Conservation (phyloP, 2,113 vertebrate genomes). For the Lutjanus erythropterus region DNA sequence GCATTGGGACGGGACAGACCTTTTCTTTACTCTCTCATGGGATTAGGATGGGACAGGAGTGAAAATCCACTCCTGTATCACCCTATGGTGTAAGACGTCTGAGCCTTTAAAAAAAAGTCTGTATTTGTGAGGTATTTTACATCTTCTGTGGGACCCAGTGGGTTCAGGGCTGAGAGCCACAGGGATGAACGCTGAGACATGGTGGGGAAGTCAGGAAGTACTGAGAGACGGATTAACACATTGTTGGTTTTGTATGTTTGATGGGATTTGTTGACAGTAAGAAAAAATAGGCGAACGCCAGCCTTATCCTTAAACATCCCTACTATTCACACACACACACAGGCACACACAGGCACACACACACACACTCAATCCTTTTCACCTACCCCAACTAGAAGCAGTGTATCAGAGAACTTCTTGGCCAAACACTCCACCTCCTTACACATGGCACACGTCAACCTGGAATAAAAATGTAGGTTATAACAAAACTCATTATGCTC, state of each 20-base stretch:
- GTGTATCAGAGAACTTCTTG: conserved; percentile 89
- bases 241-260: not conserved
- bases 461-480: conserved; percentile 69
- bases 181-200: not conserved
- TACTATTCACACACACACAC: not conserved
- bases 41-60: too few relatives aligned
- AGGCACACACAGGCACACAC: conserved; percentile 11
- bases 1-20: too few relatives aligned
- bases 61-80: too few relatives aligned
- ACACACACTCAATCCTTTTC: conserved; percentile 12
- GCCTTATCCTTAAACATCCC: not conserved
- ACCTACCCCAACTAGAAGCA: conserved; percentile 93
- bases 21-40: too few relatives aligned
- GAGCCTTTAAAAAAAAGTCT: not conserved
- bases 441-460: conserved; percentile 95
- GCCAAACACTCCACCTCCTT: conserved; percentile 93
- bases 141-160: not conserved
- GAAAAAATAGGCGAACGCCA: not conserved
- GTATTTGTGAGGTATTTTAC: not conserved
- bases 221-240: too few relatives aligned
- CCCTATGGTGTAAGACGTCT: too few relatives aligned
- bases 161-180: not conserved
- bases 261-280: not conserved
- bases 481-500: not conserved
- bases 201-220: too few relatives aligned